Base-by-base conservation (phyloP, 2,113 vertebrate species). In the Megaceryle torquata region DNA sequence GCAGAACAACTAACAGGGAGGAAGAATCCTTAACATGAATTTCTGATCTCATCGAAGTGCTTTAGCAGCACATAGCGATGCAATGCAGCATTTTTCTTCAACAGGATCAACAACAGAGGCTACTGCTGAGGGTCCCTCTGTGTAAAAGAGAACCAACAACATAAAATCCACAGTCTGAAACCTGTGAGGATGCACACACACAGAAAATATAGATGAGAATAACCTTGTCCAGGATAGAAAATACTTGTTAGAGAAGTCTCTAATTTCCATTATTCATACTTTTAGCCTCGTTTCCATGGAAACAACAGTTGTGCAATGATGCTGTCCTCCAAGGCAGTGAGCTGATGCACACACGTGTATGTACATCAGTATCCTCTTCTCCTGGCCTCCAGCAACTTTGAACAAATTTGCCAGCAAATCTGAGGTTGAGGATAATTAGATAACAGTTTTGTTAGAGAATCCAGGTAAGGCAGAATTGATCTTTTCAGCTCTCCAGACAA, bases 251-350 rank as follows among this genome's bases (percentile, higher is more conserved):
- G 70, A 92, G 1, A 6, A 86, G 41, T 50, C 37, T 87, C 59
- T 93, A 87, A 93, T 95, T 87, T 94, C 91, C 48, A 89, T 93
- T 79, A 93, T 89, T 95, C 93, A 43, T 94, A 91, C 84, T 96
- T 95, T 96, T 95, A 92, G 88, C 61, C 74, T 87, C 84, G 95
- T 97, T 96, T 89, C 96, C 93, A 97, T 94, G 59, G 96, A 94
- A 97, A 97, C 96, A 72, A 69, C 44, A 87, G 86, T 96, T 87
- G 53, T 77, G 71, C 6, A 0, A 44, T 64, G 61, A 71, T 87
- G 81, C 65, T 82, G 78, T 91, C 93, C 94, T 87, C 86, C 53
- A 82, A 95, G 35, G 21, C 35, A 95, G 35, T 21, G 26, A 93
- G 60, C 17, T 14, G 35, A 84, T 91, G 50, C 48, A 75, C 56